These are phyloP conservation scores for Beris morrisii DNA, from an alignment of 2,888 invertebrate species.

Conservation along the genomic window DNA sequence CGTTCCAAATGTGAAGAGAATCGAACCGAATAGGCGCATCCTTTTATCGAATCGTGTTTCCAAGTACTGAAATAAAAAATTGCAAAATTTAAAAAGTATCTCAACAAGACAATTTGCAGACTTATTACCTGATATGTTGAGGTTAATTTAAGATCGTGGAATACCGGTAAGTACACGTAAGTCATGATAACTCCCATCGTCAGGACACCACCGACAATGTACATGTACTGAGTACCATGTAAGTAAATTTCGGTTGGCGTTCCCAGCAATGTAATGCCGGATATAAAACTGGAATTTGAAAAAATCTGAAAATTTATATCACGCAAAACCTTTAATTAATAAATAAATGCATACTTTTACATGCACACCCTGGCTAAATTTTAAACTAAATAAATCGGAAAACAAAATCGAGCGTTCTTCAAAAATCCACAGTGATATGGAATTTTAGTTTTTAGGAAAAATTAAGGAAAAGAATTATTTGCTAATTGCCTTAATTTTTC, in stretches of 20 bases:
- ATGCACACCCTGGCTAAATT: too few relatives aligned
- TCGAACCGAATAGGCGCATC: constrained; percentile 67
- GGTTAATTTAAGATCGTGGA: constrained; percentile 69
- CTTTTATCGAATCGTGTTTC: constrained; percentile 68
- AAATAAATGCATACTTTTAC: too few relatives aligned
- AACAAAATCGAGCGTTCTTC: too few relatives aligned
- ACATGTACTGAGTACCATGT: constrained; percentile 74
- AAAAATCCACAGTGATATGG: too few relatives aligned
- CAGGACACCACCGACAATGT: constrained; percentile 62
- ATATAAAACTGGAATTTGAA: constrained; percentile 63
- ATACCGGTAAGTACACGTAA: constrained; percentile 68
- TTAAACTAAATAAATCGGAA: too few relatives aligned
- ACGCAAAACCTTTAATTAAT: too few relatives aligned
- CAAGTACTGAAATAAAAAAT: constrained; percentile 59
- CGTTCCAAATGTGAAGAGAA: constrained; percentile 65
- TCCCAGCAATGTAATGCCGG: constrained; percentile 75
- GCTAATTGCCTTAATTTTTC: too few relatives aligned
- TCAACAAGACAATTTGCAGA: background rate
- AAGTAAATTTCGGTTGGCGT: constrained; percentile 78
- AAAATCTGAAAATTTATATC: constrained; percentile 13
- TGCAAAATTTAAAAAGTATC: too few relatives aligned
- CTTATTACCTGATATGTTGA: constrained; percentile 71
- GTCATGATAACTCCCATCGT: constrained; percentile 65
- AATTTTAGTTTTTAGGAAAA: too few relatives aligned
- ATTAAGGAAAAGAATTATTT: too few relatives aligned